Percentiles rank a stretch among this genome's conserved stretches.
Evolutionary conservation across 64 coral and sea anemone genomes (phyloP).

Genomic region (Montipora capricornis): DNA sequence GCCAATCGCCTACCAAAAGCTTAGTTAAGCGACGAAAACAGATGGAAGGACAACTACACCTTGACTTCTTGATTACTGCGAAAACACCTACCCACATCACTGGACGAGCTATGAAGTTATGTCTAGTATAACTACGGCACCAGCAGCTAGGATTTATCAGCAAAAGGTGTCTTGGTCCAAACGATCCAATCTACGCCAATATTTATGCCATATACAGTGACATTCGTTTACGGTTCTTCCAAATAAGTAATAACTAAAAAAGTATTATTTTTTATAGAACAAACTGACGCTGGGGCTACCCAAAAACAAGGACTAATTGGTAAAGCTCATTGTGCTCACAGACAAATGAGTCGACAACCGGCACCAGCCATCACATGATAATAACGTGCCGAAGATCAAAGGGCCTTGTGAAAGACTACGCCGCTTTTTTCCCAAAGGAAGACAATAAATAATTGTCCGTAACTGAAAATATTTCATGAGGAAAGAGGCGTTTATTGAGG

Average conservation of each 20-base stretch:
- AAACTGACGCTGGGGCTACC: too few species aligned
- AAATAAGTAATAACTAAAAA: neutral
- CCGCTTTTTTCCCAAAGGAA: neutral
- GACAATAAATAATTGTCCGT: neutral
- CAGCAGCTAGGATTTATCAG: neutral
- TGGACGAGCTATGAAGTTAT: neutral
- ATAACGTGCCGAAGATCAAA: neutral
- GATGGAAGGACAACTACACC: too few species aligned
- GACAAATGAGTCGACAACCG: neutral
- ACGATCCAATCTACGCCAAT: neutral
- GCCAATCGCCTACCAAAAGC: too few species aligned
- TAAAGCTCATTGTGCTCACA: neutral
- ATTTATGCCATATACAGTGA: neutral
- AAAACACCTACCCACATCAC: neutral
- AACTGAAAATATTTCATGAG: neutral
- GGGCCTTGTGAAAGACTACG: neutral
- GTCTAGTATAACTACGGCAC: too few species aligned
- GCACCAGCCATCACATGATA: conserved; percentile 9
- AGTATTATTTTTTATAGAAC: neutral
- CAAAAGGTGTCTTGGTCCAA: neutral
- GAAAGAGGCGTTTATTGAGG: neutral
- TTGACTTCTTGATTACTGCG: neutral
- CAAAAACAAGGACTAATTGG: neutral
- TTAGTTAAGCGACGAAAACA: too few species aligned
- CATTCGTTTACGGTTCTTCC: neutral